Percentiles rank a stretch among this genome's conserved stretches.
Conservation (phyloP, 2,113 vertebrate species). For the Calyptommatus sinebrachiatus region DNA sequence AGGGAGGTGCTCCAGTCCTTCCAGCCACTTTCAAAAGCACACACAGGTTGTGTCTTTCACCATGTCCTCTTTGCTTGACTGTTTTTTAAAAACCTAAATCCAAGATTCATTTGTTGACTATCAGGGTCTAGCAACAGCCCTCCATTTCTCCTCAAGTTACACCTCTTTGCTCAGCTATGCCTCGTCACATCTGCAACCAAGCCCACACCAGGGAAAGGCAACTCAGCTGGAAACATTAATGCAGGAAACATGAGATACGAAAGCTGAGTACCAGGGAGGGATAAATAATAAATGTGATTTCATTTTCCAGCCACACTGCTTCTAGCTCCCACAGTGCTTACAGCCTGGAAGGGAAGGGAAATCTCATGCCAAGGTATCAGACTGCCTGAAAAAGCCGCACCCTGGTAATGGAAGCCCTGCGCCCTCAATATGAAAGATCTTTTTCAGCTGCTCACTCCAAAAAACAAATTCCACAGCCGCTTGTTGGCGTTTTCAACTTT, state of each 20-base stretch:
- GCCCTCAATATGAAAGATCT: background rate
- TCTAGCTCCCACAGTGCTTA: background rate
- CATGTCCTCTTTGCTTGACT: background rate
- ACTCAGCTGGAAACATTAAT: background rate
- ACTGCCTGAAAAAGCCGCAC: background rate
- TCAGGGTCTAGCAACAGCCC: background rate
- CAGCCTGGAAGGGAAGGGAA: background rate
- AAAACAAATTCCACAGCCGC: background rate
- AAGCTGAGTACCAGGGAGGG: conserved; percentile 12
- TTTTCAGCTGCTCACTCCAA: background rate
- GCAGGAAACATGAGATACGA: conserved; percentile 5
- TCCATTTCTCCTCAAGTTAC: too few relatives aligned
- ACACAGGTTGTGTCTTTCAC: background rate
- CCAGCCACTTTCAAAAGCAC: background rate
- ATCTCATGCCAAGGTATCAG: background rate
- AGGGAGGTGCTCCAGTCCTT: background rate
- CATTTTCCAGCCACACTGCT: background rate
- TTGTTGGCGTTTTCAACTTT: background rate
- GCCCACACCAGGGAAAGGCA: background rate
- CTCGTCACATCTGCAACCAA: background rate
- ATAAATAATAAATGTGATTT: conserved; percentile 30
- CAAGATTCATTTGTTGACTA: background rate
- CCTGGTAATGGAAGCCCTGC: background rate
- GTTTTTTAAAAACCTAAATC: background rate
- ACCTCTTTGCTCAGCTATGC: background rate